Conservation (phyloP, 2,888 invertebrate genomes). For the Leptopterna dolabrata region DNA sequence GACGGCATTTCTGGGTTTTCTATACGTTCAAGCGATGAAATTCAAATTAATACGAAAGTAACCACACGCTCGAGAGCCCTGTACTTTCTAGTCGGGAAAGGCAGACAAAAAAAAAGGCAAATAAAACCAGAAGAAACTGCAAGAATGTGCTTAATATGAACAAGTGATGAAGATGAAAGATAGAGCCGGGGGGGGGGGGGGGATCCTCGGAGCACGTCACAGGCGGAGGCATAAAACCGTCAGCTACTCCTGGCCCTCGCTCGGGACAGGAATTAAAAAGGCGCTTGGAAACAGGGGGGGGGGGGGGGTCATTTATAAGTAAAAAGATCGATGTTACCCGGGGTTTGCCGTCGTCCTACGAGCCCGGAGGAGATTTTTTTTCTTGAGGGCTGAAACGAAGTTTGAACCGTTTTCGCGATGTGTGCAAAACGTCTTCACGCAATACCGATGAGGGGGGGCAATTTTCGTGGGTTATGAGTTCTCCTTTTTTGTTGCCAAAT, state of each 20-base stretch:
- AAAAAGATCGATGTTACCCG: neutral
- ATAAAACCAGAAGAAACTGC: neutral
- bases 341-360: neutral
- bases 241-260: neutral
- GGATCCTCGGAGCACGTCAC: neutral
- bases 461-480: no score
- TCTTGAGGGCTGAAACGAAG: neutral
- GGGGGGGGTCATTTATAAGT: neutral
- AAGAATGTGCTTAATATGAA: neutral
- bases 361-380: neutral
- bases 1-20: no score
- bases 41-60: neutral
- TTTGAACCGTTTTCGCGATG: no score
- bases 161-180: constrained; percentile 4
- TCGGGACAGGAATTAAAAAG: neutral
- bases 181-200: neutral
- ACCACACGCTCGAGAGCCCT: neutral
- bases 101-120: neutral
- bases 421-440: no score
- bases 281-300: neutral
- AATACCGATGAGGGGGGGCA: no score
- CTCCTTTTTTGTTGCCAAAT: no score
- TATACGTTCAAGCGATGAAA: neutral
- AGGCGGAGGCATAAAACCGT: neutral
- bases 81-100: neutral